Conservation (phyloP, 2,888 invertebrate species). For the Brenthis ino region DNA sequence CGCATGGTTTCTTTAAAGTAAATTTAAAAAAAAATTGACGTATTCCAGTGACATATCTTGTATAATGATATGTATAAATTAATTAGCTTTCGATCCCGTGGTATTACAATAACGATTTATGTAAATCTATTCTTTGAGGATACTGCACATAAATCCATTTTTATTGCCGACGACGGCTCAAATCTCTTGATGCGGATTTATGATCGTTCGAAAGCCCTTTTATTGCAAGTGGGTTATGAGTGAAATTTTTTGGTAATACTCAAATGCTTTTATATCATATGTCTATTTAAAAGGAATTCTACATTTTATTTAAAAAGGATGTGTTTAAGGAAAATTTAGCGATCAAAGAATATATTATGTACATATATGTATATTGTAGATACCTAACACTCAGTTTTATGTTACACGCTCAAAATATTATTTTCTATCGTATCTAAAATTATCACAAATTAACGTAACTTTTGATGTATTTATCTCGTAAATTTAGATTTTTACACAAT, state of each 20-base stretch:
- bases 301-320: no score
- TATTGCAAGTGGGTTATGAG: constrained; percentile 24
- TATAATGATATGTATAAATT: constrained; percentile 1
- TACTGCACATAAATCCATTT: constrained; percentile 34
- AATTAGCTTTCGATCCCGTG: constrained; percentile 7
- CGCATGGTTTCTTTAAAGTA: not conserved
- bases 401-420: no score
- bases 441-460: no score
- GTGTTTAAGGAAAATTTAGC: no score
- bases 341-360: no score
- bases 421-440: no score
- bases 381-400: no score
- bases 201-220: constrained; percentile 32
- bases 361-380: no score
- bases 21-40: not conserved
- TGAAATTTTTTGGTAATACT: constrained; percentile 13
- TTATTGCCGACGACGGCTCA: constrained; percentile 34
- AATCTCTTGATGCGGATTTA: constrained; percentile 37
- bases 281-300: no score
- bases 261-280: not conserved
- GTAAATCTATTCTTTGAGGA: constrained; percentile 32
- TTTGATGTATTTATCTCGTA: no score
- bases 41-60: not conserved
- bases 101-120: constrained; percentile 27
- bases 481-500: not conserved